Evolutionary conservation across 1,140 invertebrate genomes (phyloP), one percentile per base, ranked within the genome.

Genomic region (Mactra quadrangularis): DNA sequence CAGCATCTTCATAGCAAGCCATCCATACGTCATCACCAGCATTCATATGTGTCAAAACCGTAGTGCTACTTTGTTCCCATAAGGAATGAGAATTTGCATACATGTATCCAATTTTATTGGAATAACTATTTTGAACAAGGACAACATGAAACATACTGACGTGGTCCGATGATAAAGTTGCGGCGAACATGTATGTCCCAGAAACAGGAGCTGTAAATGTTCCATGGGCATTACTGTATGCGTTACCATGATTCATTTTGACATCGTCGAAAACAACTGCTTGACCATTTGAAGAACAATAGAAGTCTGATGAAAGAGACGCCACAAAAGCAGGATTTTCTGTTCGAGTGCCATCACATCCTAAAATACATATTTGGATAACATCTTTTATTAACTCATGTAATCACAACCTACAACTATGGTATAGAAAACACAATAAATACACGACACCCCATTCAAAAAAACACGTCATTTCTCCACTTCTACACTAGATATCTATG

Each of bases 291-390:
- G 52, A 19, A 33, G 50, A 72, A 52, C 55, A 27, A 17, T 19
- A 6, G 50, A 41, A 19, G 11, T 38, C 33, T n/a, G 0, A 35
- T 9, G 70, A 53, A 9, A 72, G 13, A 19, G 52, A 19, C 2
- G 70, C 52, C 70, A 72, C 55, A 55, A 72, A 72, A 33, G 70
- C 70, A n/a, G 70, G 53, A 25, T 53, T 31, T 11, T n/a, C 47
- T 11, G 50, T 57, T 29, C 31, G n/a, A 29, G 31, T 1, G 13
- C 64, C 64, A 13, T 68, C 45, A n/a, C 64, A 68, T 45, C 64
- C 64, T 68, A 19, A 33, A 60, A n/a, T n/a, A n/a, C n/a, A n/a
- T n/a, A n/a, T n/a, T n/a, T n/a, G n/a, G n/a, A n/a, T n/a, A n/a
- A n/a, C n/a, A n/a, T n/a, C n/a, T n/a, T n/a, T n/a, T n/a, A n/a